Evolutionary conservation across 1,140 invertebrate species (phyloP).

Genomic region (Drosophila sproati): DNA sequence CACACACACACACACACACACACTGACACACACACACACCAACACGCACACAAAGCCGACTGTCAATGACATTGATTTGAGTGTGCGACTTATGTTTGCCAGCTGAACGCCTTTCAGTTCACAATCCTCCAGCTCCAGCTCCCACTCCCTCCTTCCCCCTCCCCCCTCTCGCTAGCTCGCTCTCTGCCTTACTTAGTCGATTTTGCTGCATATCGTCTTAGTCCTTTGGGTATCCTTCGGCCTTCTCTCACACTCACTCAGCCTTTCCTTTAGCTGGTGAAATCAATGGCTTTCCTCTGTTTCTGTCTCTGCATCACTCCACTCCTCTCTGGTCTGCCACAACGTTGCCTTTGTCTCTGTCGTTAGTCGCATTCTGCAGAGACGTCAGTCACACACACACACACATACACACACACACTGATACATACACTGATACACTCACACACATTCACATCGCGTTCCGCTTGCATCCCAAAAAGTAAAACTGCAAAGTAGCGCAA

Average conservation of each 20-base stretch:
- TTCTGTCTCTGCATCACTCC: slow-evolving; percentile 15
- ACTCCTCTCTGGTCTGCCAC: slow-evolving; percentile 25
- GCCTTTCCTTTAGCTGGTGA: slow-evolving; percentile 49
- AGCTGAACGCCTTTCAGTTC: slow-evolving; percentile 69
- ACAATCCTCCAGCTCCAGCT: slow-evolving; percentile 10
- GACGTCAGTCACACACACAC: slow-evolving; percentile 9
- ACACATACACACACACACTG: slow-evolving; percentile 12
- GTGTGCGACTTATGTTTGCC: slow-evolving; percentile 79
- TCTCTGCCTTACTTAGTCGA: background rate
- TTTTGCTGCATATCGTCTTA: slow-evolving; percentile 15
- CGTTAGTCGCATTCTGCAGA: slow-evolving; percentile 14
- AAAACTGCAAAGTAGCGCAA: slow-evolving; percentile 45
- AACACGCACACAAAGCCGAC: slow-evolving; percentile 58
- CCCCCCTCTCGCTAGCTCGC: background rate
- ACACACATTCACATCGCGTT: background rate
- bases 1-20: background rate
- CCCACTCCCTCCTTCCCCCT: background rate
- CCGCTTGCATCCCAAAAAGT: slow-evolving; percentile 39
- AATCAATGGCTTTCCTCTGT: slow-evolving; percentile 66
- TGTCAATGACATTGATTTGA: slow-evolving; percentile 79
- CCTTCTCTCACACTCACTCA: background rate
- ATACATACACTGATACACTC: background rate
- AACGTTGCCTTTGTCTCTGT: slow-evolving; percentile 42
- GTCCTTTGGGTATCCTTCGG: slow-evolving; percentile 17
- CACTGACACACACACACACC: slow-evolving; percentile 1